phyloP scores from a whole-genome alignment of 2,113 vertebrate species.

The Cephalopterus ornatus region DNA sequence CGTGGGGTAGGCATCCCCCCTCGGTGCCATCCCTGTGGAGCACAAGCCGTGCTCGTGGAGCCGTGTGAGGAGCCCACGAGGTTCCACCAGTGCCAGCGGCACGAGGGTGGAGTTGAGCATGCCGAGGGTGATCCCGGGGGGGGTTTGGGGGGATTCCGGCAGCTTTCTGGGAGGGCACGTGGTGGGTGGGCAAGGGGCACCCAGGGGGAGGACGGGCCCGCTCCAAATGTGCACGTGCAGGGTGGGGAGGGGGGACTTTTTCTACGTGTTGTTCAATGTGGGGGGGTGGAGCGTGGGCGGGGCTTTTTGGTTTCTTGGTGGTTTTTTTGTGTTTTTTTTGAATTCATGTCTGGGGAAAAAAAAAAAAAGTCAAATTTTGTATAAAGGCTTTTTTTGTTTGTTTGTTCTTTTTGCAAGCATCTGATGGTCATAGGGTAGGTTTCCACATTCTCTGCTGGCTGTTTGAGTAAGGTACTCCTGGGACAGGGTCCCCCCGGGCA shows the following conservation, averaged over 20 bases:
- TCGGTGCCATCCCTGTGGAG: background rate
- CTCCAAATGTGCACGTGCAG: background rate
- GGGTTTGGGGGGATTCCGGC: accelerated
- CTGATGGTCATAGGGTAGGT: constrained; percentile 65
- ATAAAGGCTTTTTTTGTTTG: constrained; percentile 60
- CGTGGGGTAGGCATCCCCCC: accelerated
- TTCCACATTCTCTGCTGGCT: constrained; percentile 57
- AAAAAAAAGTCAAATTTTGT: constrained; percentile 31
- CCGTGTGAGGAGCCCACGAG: accelerated
- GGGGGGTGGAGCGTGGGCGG: background rate
- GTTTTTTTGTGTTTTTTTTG: background rate
- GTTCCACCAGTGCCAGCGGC: background rate
- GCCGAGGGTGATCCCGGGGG: accelerated
- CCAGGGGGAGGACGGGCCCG: background rate
- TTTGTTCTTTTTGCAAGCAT: constrained; percentile 68
- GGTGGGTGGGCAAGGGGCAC: accelerated
- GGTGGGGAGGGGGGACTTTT: background rate
- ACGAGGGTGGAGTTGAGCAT: background rate
- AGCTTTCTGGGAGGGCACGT: accelerated
- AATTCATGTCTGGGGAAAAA: background rate
- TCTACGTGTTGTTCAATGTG: background rate
- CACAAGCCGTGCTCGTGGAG: background rate
- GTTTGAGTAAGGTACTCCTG: constrained; percentile 17
- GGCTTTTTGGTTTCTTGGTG: no score
- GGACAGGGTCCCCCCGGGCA: background rate